These are phyloP conservation scores for Athalia cordata DNA, from an alignment of 2,888 invertebrate species.

Conservation along the genomic window DNA sequence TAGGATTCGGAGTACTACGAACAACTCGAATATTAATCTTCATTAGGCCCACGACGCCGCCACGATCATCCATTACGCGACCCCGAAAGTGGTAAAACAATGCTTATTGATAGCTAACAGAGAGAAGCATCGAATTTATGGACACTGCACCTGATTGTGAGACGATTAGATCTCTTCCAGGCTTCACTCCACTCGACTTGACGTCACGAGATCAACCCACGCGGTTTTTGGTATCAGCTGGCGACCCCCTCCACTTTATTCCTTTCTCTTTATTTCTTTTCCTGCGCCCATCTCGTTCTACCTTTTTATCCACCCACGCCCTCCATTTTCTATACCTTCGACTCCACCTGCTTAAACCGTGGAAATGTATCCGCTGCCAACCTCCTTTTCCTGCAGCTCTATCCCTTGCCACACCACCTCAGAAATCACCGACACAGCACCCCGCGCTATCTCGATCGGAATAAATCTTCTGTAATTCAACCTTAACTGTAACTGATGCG, in stretches of 20 bases:
- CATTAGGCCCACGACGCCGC: slow-evolving; percentile 28
- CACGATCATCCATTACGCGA: slow-evolving; percentile 31
- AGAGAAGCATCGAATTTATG: slow-evolving; percentile 28
- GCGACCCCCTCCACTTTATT: neutral
- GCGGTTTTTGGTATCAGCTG: slow-evolving; percentile 17
- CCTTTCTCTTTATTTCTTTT: neutral
- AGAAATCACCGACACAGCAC: slow-evolving; percentile 35
- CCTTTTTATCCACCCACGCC: slow-evolving; percentile 9
- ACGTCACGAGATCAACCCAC: slow-evolving; percentile 20
- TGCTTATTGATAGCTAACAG: slow-evolving; percentile 33
- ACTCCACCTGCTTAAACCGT: slow-evolving; percentile 12
- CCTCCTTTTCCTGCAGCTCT: slow-evolving; percentile 32
- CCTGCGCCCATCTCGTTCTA: neutral
- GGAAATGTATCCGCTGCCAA: slow-evolving; percentile 50
- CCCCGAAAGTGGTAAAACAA: slow-evolving; percentile 32
- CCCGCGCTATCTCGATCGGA: slow-evolving; percentile 63
- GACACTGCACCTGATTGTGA: slow-evolving; percentile 4
- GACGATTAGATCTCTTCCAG: slow-evolving; percentile 24
- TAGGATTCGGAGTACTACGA: slow-evolving; percentile 12
- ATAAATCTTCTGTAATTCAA: slow-evolving; percentile 63
- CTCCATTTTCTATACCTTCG: neutral
- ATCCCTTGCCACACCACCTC: slow-evolving; percentile 21
- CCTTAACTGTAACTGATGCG: slow-evolving; percentile 40
- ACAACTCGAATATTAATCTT: slow-evolving; percentile 31
- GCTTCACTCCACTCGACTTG: slow-evolving; percentile 10